Conservation (phyloP, 2,113 vertebrate species). For the Nothocercus nigrocapillus region DNA sequence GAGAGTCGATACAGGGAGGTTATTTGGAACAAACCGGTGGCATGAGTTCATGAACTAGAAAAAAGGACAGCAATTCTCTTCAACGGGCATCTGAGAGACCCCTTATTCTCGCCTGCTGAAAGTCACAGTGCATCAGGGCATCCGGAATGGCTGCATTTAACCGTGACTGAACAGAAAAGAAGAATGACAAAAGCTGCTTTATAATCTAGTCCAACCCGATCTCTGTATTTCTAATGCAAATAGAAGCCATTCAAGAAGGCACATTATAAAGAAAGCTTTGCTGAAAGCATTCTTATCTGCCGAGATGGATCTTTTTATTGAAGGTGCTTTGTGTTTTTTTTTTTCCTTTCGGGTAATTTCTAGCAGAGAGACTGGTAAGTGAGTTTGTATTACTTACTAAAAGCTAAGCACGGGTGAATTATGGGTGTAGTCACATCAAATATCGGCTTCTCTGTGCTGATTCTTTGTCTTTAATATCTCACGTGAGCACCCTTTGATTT, state of each 20-base stretch:
- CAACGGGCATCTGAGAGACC: not conserved
- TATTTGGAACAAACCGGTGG: not conserved
- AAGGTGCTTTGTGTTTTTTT: not conserved
- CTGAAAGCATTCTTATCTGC: not conserved
- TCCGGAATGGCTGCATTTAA: constrained; percentile 1
- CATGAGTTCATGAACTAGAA: not conserved
- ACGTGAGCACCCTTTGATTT: not conserved
- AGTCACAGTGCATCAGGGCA: not conserved
- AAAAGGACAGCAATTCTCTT: not conserved
- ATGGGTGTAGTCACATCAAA: not conserved
- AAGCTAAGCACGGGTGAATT: not conserved
- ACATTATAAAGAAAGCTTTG: not conserved
- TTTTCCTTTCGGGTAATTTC: not conserved
- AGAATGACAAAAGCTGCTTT: constrained; percentile 31
- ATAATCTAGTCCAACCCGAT: not conserved
- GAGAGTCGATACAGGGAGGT: not conserved
- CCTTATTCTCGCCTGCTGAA: not conserved
- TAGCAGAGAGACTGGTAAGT: not conserved
- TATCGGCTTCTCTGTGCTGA: not conserved
- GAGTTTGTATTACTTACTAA: not conserved
- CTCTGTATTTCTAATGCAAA: constrained; percentile 56
- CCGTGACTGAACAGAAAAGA: not conserved
- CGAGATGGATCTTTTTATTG: not conserved
- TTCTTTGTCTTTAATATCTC: not conserved
- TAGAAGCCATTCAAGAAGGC: not conserved